Percentiles rank a stretch among this genome's conserved stretches.
Evolutionary conservation across 2,797 vertebrate species (phyloP).

Genomic region (Gallirallus australis): DNA sequence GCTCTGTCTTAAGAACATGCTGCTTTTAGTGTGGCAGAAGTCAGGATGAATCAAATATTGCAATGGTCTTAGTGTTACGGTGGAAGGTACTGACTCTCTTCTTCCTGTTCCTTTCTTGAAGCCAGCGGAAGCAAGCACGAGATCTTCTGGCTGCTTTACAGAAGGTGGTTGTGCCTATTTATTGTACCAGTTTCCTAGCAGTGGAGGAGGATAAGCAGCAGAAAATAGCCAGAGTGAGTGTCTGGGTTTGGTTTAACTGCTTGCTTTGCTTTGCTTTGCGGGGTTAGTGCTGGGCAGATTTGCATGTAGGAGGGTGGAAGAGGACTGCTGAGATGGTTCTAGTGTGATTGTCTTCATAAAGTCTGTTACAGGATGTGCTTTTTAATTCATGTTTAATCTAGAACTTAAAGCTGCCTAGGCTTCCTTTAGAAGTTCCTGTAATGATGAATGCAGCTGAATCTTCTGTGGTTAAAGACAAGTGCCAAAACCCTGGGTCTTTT

Average conservation of each 20-base stretch:
- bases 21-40: neutral
- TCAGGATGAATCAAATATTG: neutral
- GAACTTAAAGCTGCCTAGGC: neutral
- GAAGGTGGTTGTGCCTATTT: conserved; percentile 98
- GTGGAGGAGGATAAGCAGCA: conserved; percentile 99
- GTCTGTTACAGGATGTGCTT: neutral
- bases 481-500: neutral
- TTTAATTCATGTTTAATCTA: neutral
- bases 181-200: conserved; percentile 96
- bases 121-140: conserved; percentile 96
- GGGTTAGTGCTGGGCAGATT: neutral
- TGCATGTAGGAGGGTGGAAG: neutral
- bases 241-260: neutral
- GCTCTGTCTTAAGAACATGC: neutral
- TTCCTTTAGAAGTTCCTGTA: neutral
- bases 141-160: conserved; percentile 94
- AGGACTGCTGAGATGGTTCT: neutral
- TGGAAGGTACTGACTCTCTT: conserved; percentile 50
- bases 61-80: fast-evolving
- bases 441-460: neutral
- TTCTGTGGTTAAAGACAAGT: neutral
- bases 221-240: conserved; percentile 92
- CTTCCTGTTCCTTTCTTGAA: conserved; percentile 65
- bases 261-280: neutral
- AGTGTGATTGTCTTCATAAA: neutral